Evolutionary conservation across 2,797 vertebrate genomes (phyloP), one percentile per base, ranked within the genome.

Genomic region (Crenichthys baileyi): DNA sequence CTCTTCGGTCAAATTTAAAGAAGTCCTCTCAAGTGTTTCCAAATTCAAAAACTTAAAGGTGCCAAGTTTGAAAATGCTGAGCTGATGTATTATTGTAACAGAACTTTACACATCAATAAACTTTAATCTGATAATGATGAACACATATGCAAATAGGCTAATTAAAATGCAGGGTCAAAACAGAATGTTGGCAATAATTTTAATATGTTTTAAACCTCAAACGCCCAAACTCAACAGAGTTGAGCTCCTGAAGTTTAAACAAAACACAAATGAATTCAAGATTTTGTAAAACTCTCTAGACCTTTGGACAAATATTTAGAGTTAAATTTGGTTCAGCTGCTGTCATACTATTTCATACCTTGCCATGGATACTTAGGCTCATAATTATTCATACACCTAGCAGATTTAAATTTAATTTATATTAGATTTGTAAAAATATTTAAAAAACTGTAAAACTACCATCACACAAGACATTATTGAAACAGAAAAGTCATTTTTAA

Each of bases 51-150:
- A 53, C 71, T 46, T 18, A 76, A 77, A 60, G 5, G 50, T 85
- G 84, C 81, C 82, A 86, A 90, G 80, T 87, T 74, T 73, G 60
- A 84, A 89, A 89, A 82, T 86, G 90, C 89, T 91, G 89, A 89
- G 84, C 71, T 61, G 71, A 91, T 82, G 81, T 73, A 80, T 76
- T 83, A 80, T 60, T 79, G 76, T 78, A 80, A 88, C 18, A 60
- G 85, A 82, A 89, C 67, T 84, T 90, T 85, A 85, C 80, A 88
- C 90, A 89, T 89, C 79, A 90, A 74, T 79, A 73, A 63, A 80
- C 78, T 61, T 83, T 26, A 83, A 77, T 76, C 87, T 77, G 84
- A 89, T 88, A 85, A 90, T 81, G 87, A 88, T 86, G 73, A 78
- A 81, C 79, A 81, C 76, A 26, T 73, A 89, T 56, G 79, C 81